Percentiles rank a stretch among this genome's conserved stretches.
phyloP scores from a whole-genome alignment of 2,113 vertebrate genomes.

The Mellivora capensis region DNA sequence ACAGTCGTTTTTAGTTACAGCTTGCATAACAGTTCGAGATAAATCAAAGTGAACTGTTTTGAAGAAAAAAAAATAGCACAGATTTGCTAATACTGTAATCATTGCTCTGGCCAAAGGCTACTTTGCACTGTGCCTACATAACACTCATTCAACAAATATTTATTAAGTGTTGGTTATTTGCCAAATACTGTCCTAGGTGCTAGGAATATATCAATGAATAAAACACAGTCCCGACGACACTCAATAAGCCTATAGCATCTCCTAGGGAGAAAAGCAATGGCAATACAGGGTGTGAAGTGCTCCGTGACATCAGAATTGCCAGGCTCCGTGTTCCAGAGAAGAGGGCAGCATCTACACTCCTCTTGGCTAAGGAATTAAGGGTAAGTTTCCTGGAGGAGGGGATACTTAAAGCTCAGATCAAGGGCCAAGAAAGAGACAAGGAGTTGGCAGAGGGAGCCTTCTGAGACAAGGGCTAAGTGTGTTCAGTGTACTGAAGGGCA shows the following conservation, averaged over 20 bases:
- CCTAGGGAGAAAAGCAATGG: neutral
- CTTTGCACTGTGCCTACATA: conserved; percentile 65
- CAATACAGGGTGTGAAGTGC: neutral
- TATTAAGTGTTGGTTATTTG: conserved; percentile 70
- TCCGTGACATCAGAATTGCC: neutral
- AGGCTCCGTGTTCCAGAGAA: neutral
- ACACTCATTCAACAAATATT: conserved; percentile 65
- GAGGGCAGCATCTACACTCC: neutral
- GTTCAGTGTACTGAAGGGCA: neutral
- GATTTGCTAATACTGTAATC: conserved; percentile 59
- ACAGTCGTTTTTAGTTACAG: conserved; percentile 77
- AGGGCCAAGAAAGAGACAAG: neutral
- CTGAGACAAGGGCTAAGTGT: neutral
- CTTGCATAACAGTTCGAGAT: conserved; percentile 76
- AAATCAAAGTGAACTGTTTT: conserved; percentile 72
- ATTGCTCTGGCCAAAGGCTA: conserved; percentile 71
- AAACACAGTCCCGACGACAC: neutral
- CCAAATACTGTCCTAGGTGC: conserved; percentile 46
- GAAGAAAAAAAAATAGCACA: conserved; percentile 53
- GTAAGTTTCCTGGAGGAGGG: neutral
- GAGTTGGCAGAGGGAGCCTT: neutral
- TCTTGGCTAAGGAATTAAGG: neutral
- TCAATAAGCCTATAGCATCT: neutral
- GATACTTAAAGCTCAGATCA: neutral
- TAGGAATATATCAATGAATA: conserved; percentile 47